phyloP scores from a whole-genome alignment of 37 sponge, comb jelly and placozoan species.

The Halichondria panicea region DNA sequence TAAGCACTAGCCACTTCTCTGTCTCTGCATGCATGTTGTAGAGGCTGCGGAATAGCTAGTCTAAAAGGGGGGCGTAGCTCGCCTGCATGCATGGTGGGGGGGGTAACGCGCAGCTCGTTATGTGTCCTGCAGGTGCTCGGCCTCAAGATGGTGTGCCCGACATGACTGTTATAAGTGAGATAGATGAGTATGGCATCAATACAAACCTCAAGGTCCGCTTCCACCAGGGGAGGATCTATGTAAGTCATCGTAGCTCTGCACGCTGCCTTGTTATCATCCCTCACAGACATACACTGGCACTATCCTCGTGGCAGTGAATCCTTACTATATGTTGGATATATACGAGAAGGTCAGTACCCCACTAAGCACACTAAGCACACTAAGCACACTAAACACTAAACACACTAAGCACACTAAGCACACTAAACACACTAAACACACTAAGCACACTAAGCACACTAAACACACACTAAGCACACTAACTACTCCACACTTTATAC shows the following conservation, averaged over 20 bases:
- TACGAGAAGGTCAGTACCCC: conserved; percentile 70
- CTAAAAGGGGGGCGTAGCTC: conserved; percentile 51
- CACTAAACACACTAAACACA: background rate
- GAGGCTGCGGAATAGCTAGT: background rate
- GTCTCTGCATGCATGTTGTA: background rate
- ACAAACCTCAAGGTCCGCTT: conserved; percentile 87
- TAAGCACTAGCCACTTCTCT: background rate
- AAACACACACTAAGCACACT: too few relatives aligned
- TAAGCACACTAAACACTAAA: background rate
- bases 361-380: too few relatives aligned
- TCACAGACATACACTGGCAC: conserved; percentile 94
- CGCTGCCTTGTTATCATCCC: background rate
- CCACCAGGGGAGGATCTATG: conserved; percentile 74
- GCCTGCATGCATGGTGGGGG: background rate
- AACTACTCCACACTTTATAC: too few relatives aligned
- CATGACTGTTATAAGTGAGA: conserved; percentile 94
- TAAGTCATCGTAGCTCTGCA: conserved; percentile 36
- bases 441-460: too few relatives aligned
- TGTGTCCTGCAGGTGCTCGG: conserved; percentile 68
- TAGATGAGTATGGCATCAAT: conserved; percentile 91
- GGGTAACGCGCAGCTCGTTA: conserved; percentile 10
- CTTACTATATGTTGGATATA: conserved; percentile 79
- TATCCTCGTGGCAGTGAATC: conserved; percentile 93
- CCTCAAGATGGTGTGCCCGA: conserved; percentile 93
- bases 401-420: background rate